Base-by-base conservation (phyloP, 2,113 vertebrate species). In the Chaenogobius annularis region DNA sequence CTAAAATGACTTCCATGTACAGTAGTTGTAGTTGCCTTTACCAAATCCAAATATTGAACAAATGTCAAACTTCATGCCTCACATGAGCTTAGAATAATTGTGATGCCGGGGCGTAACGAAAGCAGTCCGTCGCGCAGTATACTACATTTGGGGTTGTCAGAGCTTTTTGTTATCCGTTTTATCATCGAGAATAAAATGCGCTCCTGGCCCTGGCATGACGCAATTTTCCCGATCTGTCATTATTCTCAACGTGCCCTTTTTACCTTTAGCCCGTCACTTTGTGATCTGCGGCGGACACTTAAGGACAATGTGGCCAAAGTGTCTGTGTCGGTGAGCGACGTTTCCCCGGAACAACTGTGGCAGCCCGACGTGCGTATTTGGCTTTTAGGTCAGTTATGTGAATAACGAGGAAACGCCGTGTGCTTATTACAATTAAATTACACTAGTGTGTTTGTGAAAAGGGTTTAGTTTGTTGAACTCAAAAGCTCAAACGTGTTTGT, bases 141-240 rank as follows among this genome's bases (percentile, higher is more conserved):
- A 63, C 70, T 46, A 61, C 68, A 66, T 74, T 85, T 79, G 48
- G 58, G 61, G 71, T 73, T 72, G 69, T 70, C 59, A 58, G 74
- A 10, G 69, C 59, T 43, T 68, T 80, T 83, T 81, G 73, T 83
- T 87, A 77, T 69, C 75, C 77, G 54, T 85, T 54, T 85, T 85
- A 70, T 73, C 62, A 77, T 82, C 76, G 81, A 65, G 64, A 64
- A 83, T 59, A 82, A 85, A 85, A 83, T 81, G 84, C 85, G 83
- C 82, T 87, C 79, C 31, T 63, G 35, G 61, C 78, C 84, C 83
- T 81, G 83, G 79, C 87, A 85, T 92, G 89, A 92, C 90, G 90
- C 89, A 90, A 91, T 87, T 91, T 87, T 82, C 85, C 55, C 87
- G 85, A 87, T 91, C 86, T 89, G 89, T 88, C 90, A 91, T 82